Evolutionary conservation across 2,888 invertebrate species (phyloP), one percentile per base, ranked within the genome.

Genomic region (Watsonalla cultraria): DNA sequence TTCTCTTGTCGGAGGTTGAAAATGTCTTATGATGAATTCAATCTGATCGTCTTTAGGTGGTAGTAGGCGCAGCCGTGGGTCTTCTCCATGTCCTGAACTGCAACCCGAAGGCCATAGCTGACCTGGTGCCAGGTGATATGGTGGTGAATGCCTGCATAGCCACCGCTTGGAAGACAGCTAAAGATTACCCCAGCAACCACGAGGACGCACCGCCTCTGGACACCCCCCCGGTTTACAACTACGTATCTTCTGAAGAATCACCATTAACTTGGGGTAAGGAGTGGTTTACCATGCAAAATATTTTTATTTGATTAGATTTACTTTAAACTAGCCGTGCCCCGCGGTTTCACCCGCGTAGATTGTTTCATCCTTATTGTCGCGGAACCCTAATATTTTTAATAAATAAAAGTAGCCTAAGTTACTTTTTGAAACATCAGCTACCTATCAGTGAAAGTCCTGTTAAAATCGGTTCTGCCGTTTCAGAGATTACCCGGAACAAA

Each of bases 41-140:
- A 24, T 24, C 1, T 24, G 24, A 14, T 37, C 34, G 5, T 49
- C 69, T 70, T 83, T 87, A 90, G 93, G 93, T 77, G 50, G 88
- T 90, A 0, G 87, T 90, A 0, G 93, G 93, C 0, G 93, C 94
- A 0, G 94, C 94, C 0, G 92, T 94, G 0, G 96, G 96, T 0
- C 88, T 96, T 0, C 82, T 96, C 11, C 93, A 94, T 60, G 92
- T 94, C 0, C 87, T 96, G 68, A 92, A 94, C 70, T 94, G 94
- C 67, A 92, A 94, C 64, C 91, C 91, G 0, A 87, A 91, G 8
- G 87, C 88, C 0, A 74, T 92, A 0, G 95, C 95, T 0, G 96
- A 96, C 76, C 91, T 96, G 55, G 94, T 97, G 0, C 96, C 97
- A 0, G 96, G 95, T 0, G 97, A 97, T 75, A 91, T 94, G 79